phyloP scores from a whole-genome alignment of 2,113 vertebrate genomes.

The Alligator sinensis region DNA sequence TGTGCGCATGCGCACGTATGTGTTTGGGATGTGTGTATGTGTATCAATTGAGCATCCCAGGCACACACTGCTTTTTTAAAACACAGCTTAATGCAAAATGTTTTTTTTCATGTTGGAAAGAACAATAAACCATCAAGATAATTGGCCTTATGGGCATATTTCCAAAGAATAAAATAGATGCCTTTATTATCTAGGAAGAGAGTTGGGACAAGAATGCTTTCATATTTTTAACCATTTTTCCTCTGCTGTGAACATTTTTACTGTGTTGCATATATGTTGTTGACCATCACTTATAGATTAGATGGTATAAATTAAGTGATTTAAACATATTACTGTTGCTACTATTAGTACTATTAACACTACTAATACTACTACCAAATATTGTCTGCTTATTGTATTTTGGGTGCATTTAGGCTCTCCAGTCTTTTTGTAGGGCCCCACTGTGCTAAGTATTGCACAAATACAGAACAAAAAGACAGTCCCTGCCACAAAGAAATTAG shows the following conservation, averaged over 20 bases:
- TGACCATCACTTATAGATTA: too few species aligned
- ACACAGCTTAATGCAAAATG: constrained; percentile 47
- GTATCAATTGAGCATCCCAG: constrained; percentile 51
- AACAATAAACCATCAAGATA: constrained; percentile 55
- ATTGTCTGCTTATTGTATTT: not conserved
- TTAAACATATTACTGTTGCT: too few species aligned
- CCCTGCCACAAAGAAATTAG: not conserved
- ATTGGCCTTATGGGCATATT: constrained; percentile 21
- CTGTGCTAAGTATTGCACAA: not conserved
- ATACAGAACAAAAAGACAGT: not conserved
- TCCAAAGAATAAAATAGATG: constrained; percentile 36
- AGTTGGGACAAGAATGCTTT: not conserved
- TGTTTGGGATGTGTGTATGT: not conserved
- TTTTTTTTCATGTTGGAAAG: constrained; percentile 14
- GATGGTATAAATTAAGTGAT: too few species aligned
- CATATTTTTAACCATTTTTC: constrained; percentile 16
- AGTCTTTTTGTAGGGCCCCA: not conserved
- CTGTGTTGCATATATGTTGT: rapidly evolving
- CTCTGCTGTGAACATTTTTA: not conserved
- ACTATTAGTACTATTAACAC: not conserved
- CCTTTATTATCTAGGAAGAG: not conserved
- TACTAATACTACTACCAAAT: not conserved
- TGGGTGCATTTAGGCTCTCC: not conserved
- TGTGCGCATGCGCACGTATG: not conserved
- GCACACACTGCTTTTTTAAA: constrained; percentile 23